phyloP scores from a whole-genome alignment of 30 jellyfish, hydroid and myxozoan genomes.

The Turritopsis dohrnii region DNA sequence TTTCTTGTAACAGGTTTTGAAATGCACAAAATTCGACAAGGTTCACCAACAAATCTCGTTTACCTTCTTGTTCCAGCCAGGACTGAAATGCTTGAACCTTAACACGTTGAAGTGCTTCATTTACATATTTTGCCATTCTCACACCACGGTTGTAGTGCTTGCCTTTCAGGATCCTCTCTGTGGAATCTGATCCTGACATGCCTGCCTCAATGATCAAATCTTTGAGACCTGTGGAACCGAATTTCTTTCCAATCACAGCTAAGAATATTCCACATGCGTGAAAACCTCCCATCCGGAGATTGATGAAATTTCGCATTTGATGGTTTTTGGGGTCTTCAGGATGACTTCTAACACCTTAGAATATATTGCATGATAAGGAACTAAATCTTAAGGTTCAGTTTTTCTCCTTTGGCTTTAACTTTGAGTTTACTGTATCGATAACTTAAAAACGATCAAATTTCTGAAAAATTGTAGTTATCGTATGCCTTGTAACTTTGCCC shows the following conservation, averaged over 20 bases:
- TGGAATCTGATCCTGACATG: neutral
- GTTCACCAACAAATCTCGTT: neutral
- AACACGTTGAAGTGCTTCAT: constrained; percentile 1
- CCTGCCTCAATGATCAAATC: neutral
- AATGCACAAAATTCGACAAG: neutral
- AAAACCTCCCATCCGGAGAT: neutral
- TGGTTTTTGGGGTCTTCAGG: neutral
- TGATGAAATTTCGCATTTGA: neutral
- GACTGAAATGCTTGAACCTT: constrained; percentile 1
- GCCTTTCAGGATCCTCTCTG: neutral
- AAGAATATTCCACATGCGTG: neutral
- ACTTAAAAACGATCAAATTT: too few species aligned
- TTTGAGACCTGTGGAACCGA: neutral
- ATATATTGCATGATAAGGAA: constrained; percentile 8
- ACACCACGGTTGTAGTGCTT: constrained; percentile 10
- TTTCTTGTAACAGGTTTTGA: neutral
- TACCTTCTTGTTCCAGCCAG: neutral
- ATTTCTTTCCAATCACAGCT: neutral
- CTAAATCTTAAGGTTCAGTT: too few species aligned
- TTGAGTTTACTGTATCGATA: too few species aligned
- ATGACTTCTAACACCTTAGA: neutral
- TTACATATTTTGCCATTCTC: neutral
- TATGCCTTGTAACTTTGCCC: too few species aligned
- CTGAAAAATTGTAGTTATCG: too few species aligned
- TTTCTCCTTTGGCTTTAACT: too few species aligned